A percentile compares a stretch with the other conserved stretches of the same genome.
These are phyloP conservation scores for Papilio xuthus DNA, from an alignment of 1,140 invertebrate species.

Conservation along the genomic window DNA sequence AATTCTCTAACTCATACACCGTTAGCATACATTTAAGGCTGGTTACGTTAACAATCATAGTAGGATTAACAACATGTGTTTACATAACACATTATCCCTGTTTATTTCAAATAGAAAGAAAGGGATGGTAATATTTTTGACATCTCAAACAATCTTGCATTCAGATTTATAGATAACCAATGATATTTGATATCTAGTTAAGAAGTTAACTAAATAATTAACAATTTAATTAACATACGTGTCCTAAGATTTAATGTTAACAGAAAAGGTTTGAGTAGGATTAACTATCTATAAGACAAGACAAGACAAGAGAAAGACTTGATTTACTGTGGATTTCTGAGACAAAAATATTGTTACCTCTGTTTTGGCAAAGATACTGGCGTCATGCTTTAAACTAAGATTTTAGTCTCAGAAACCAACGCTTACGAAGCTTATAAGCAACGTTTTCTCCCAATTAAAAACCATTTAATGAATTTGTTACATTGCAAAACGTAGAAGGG, in stretches of 20 bases:
- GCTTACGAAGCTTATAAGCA: too few species aligned
- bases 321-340: too few species aligned
- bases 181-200: background rate
- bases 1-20: background rate
- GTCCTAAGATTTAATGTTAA: background rate
- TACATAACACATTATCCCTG: background rate
- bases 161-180: background rate
- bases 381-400: too few species aligned
- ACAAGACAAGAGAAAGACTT: background rate
- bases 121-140: too few species aligned
- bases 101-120: too few species aligned
- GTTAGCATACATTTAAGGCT: constrained; percentile 11
- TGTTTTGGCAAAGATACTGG: too few species aligned
- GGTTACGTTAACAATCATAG: constrained; percentile 22
- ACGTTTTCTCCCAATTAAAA: too few species aligned
- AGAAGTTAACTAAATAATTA: background rate
- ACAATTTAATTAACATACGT: background rate
- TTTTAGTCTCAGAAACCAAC: too few species aligned
- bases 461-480: background rate
- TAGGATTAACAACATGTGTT: constrained; percentile 11
- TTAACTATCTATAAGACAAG: background rate
- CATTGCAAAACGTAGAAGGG: background rate
- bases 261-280: background rate
- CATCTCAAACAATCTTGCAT: background rate
- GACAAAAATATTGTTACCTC: too few species aligned